A percentile compares a stretch with the other conserved stretches of the same genome.
These are phyloP conservation scores for Aporophyla nigra DNA, from an alignment of 2,888 invertebrate genomes.

Conservation along the genomic window DNA sequence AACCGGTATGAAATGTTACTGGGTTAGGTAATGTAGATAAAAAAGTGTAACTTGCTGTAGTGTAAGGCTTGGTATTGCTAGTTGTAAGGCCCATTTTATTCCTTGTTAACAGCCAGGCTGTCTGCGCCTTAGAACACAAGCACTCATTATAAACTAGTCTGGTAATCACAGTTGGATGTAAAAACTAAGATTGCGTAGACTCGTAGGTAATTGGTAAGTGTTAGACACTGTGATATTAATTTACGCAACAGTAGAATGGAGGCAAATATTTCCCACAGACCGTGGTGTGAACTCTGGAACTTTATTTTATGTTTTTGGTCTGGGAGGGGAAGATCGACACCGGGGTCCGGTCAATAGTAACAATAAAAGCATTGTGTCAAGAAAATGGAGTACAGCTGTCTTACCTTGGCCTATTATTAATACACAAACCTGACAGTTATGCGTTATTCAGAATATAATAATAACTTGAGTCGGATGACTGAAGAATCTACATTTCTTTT, in stretches of 20 bases:
- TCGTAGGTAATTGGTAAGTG: neutral
- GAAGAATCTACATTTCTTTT: neutral
- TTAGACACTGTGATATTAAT: conserved; percentile 13
- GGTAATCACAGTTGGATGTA: conserved; percentile 20
- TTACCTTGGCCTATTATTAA: neutral
- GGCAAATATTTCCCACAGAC: conserved; percentile 20
- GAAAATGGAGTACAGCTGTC: neutral
- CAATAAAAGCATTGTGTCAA: neutral
- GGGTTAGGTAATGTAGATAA: conserved; percentile 20
- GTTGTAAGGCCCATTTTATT: conserved; percentile 11
- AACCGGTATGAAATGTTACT: conserved; percentile 19
- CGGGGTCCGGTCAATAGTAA: neutral
- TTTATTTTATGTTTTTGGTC: neutral
- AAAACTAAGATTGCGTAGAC: conserved; percentile 23
- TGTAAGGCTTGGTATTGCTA: neutral
- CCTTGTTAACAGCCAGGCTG: conserved; percentile 36
- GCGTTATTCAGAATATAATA: neutral
- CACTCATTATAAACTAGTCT: conserved; percentile 7
- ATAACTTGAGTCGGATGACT: neutral
- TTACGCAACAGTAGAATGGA: conserved; percentile 28
- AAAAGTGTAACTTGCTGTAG: conserved; percentile 25
- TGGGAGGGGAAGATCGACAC: neutral
- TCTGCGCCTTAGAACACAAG: conserved; percentile 29
- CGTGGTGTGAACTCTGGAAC: neutral
- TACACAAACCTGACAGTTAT: neutral